A percentile compares a stretch with the other conserved stretches of the same genome.
These are phyloP conservation scores for Excalfactoria chinensis DNA, from an alignment of 2,113 vertebrate species.

Conservation along the genomic window DNA sequence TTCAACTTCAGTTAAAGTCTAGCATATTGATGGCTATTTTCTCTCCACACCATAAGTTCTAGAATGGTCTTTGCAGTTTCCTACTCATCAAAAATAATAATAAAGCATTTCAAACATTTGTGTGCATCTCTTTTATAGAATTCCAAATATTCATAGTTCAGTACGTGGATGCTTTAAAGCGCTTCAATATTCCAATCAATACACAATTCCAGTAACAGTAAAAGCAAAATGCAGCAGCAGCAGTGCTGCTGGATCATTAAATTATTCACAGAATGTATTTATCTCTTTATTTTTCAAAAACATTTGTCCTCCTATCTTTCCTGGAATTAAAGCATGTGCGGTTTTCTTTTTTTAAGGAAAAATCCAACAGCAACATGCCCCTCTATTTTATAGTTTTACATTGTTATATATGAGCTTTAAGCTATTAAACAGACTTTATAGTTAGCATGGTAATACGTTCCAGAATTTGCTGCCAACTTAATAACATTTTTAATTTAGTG, in stretches of 20 bases:
- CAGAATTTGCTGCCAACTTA: slow-evolving; percentile 68
- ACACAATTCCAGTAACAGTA: slow-evolving; percentile 15
- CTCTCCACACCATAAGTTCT: not conserved
- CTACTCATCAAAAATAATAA: not conserved
- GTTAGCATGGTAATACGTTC: slow-evolving; percentile 43
- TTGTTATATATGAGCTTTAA: slow-evolving; percentile 20
- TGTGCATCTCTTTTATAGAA: slow-evolving; percentile 2
- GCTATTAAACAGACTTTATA: slow-evolving; percentile 49
- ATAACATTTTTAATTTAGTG: slow-evolving; percentile 73
- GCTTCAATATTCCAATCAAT: slow-evolving; percentile 3
- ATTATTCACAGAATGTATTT: not conserved
- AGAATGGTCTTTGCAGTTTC: not conserved
- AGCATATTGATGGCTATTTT: not conserved
- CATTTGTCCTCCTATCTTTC: slow-evolving; percentile 8
- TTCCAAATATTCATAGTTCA: not conserved
- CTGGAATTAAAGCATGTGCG: not conserved
- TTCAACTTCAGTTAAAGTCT: not conserved
- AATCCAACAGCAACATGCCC: not conserved
- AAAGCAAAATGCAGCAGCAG: slow-evolving; percentile 1
- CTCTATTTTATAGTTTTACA: slow-evolving; percentile 20
- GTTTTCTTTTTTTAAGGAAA: not conserved
- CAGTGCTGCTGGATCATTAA: slow-evolving; percentile 38
- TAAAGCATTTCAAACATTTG: not conserved
- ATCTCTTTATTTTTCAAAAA: not conserved
- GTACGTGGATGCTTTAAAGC: not conserved